Conservation (phyloP, 2,888 invertebrate genomes). For the Mechanitis messenoides region DNA sequence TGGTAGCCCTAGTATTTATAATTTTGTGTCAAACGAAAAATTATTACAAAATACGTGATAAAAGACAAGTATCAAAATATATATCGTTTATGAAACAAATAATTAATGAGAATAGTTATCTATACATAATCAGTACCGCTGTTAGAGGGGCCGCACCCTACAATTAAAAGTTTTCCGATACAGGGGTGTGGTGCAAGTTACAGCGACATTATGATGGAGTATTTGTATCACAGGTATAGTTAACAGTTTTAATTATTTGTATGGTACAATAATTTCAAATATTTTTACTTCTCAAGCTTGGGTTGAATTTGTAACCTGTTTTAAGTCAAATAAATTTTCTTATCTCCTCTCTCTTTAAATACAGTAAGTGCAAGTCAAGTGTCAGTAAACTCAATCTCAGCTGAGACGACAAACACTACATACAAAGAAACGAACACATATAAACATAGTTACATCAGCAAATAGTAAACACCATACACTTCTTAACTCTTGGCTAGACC, state of each 20-base stretch:
- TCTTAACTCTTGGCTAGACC: not conserved
- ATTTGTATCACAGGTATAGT: not conserved
- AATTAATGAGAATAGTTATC: constrained; percentile 1
- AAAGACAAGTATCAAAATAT: not conserved
- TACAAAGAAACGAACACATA: not conserved
- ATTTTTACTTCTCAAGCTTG: too few relatives aligned
- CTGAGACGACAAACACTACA: not conserved
- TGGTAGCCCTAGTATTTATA: too few relatives aligned
- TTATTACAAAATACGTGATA: not conserved
- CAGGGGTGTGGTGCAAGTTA: constrained; percentile 17
- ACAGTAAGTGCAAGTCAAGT: too few relatives aligned
- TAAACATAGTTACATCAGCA: not conserved
- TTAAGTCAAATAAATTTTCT: too few relatives aligned
- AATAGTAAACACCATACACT: not conserved
- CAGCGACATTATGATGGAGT: constrained; percentile 10
- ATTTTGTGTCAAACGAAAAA: not conserved
- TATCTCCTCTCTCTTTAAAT: too few relatives aligned
- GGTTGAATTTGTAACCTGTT: too few relatives aligned
- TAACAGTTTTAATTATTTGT: too few relatives aligned
- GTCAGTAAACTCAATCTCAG: constrained; percentile 2
- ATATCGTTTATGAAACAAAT: not conserved
- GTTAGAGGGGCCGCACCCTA: constrained; percentile 24
- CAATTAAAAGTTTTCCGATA: constrained; percentile 31
- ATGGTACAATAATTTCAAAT: too few relatives aligned
- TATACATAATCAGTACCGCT: constrained; percentile 10